Conservation (phyloP, 2,113 vertebrate genomes). For the Nesoenas mayeri region DNA sequence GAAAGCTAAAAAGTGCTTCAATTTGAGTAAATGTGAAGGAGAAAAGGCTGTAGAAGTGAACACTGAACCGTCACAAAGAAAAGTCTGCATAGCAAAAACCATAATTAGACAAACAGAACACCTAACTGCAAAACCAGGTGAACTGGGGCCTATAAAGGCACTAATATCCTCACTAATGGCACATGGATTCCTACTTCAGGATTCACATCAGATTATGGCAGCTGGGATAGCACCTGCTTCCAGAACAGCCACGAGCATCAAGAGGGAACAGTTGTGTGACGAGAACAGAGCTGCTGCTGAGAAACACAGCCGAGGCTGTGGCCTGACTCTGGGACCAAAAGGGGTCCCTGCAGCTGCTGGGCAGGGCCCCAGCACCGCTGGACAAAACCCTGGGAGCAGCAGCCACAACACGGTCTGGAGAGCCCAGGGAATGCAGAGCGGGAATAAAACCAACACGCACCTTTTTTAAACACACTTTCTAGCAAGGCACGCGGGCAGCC, state of each 20-base stretch:
- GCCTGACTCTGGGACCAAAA: background rate
- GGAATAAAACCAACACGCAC: no score
- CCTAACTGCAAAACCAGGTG: background rate
- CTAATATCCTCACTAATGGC: background rate
- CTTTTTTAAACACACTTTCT: no score
- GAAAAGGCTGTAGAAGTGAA: background rate
- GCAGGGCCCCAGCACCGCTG: no score
- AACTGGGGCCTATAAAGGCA: background rate
- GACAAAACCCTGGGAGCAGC: no score
- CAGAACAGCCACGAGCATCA: background rate
- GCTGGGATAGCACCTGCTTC: background rate
- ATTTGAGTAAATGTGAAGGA: background rate
- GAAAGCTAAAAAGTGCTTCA: background rate
- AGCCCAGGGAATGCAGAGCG: no score
- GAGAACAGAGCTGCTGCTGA: background rate
- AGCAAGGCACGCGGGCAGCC: no score
- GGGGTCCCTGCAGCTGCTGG: no score
- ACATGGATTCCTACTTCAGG: background rate
- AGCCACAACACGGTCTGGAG: no score
- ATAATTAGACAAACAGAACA: no score
- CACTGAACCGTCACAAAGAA: background rate
- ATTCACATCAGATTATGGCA: background rate
- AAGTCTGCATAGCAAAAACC: background rate
- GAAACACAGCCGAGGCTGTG: background rate
- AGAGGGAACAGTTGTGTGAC: background rate